phyloP scores from a whole-genome alignment of 1,140 invertebrate species.

The Drosophila willistoni region DNA sequence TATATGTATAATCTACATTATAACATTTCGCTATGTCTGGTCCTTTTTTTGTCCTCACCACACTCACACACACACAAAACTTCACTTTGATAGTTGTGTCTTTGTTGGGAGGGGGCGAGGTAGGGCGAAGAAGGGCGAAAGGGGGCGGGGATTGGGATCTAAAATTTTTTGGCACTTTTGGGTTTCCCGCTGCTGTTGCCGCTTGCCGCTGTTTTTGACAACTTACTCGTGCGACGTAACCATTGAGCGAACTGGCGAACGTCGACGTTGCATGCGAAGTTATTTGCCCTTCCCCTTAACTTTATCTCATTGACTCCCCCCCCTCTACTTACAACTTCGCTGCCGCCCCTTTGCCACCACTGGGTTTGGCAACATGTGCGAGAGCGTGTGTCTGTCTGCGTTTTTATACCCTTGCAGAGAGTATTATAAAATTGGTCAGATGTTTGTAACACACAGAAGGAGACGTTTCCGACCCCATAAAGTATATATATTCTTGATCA shows the following conservation, averaged over 20 bases:
- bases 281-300: slow-evolving; percentile 20
- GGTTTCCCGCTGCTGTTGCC: slow-evolving; percentile 43
- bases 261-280: slow-evolving; percentile 16
- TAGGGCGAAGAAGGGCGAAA: neutral
- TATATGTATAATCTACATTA: slow-evolving; percentile 63
- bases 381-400: slow-evolving; percentile 31
- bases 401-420: too few species aligned
- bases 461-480: too few species aligned
- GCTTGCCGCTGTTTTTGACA: slow-evolving; percentile 65
- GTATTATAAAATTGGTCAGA: too few species aligned
- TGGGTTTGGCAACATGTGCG: slow-evolving; percentile 68
- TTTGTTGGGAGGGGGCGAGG: neutral
- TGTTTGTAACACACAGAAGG: too few species aligned
- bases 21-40: slow-evolving; percentile 29
- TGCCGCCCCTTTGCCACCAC: slow-evolving; percentile 29
- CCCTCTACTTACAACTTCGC: neutral
- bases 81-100: slow-evolving; percentile 64
- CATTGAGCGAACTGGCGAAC: slow-evolving; percentile 8
- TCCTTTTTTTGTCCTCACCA: neutral
- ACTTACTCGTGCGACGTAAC: slow-evolving; percentile 64
- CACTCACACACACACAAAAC: slow-evolving; percentile 27
- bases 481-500: too few species aligned
- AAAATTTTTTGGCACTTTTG: slow-evolving; percentile 71
- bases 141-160: slow-evolving; percentile 19
- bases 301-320: neutral